Base-by-base conservation (phyloP, 1,140 invertebrate species). In the Euborellia annulipes region DNA sequence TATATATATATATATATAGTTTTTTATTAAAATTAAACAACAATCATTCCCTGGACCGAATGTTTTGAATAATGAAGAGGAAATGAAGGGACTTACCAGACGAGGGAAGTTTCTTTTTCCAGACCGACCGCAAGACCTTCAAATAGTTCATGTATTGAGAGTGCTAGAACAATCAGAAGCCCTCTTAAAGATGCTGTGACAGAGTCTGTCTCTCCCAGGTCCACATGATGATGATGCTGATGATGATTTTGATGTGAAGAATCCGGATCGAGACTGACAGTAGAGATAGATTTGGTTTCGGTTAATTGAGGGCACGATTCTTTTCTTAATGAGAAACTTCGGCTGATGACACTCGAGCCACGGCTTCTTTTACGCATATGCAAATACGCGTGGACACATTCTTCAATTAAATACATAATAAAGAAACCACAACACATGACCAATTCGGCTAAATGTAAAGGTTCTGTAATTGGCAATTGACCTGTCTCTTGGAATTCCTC, bases 51-150 rank as follows among this genome's bases (percentile, higher is more conserved):
- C n/a, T n/a, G n/a, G n/a, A n/a, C n/a, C n/a, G 23, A 27, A 6
- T 27, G 23, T 27, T 27, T 27, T 27, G 23, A 27, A n/a, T n/a
- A n/a, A n/a, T n/a, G n/a, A n/a, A n/a, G n/a, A n/a, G n/a, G n/a
- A n/a, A n/a, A n/a, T n/a, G n/a, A n/a, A n/a, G n/a, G 23, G 11
- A 27, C 76, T 16, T 79, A 79, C 71, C 71, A 87, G 6, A 90
- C 80, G 37, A 76, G 69, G 2, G 63, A 59, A 4, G 75, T 62
- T 8, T 73, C 71, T 16, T 67, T 66, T 60, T 90, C 85, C 17
- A 92, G 65, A 8, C 88, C 88, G 45, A 93, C 80, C 17, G 88
- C 82, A 45, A 93, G 70, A 20, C 90, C 90, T 71, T 95, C 90
- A 56, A 95, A 90, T 0, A 92, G 65, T 52, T 90, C 85, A 58